A percentile compares a stretch with the other conserved stretches of the same genome.
These are phyloP conservation scores for human DNA, from an alignment of 2,113 vertebrate genomes.

Conservation along the genomic window GRCh38 chr4:106173501-106174000, in stretches of 20 bases:
- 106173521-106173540: not conserved
- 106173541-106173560: not conserved
- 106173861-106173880: not conserved
- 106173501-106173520: slow-evolving; percentile 10
- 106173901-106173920: not conserved
- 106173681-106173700: not conserved
- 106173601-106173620: not conserved
- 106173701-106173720: not conserved
- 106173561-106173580: not conserved
- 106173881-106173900: not conserved
- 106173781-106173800: not conserved
- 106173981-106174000: not conserved
- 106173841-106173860: not conserved
- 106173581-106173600: not conserved
- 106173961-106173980: not conserved
- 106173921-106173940: not conserved
- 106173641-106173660: not conserved
- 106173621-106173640: not conserved
- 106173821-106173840: not conserved
- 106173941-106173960: not conserved
- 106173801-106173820: not conserved
- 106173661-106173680: not conserved
- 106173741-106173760: not conserved
- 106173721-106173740: not conserved
- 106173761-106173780: slow-evolving; percentile 13